phyloP scores from a whole-genome alignment of 2,888 invertebrate genomes.

The Crocallis elinguaria region DNA sequence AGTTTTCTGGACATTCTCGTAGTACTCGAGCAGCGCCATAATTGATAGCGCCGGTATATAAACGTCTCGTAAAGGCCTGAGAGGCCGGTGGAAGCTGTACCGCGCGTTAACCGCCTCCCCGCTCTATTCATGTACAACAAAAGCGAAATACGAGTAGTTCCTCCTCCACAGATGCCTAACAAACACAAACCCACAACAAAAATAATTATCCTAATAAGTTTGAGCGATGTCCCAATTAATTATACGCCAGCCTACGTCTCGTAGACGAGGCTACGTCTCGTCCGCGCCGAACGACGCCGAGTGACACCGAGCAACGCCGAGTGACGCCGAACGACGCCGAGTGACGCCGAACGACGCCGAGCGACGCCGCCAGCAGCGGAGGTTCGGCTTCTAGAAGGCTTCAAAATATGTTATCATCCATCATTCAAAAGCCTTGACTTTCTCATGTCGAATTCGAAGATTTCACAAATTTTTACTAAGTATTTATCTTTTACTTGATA shows the following conservation, averaged over 20 bases:
- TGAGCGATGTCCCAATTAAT: conserved; percentile 23
- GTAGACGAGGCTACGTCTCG: too few species aligned
- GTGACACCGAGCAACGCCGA: too few species aligned
- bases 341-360: background rate
- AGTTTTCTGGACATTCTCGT: too few species aligned
- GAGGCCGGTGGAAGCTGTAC: background rate
- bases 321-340: too few species aligned
- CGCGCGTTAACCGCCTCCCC: background rate
- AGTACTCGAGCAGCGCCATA: too few species aligned
- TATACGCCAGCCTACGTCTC: background rate
- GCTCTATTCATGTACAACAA: background rate
- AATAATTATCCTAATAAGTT: conserved; percentile 16
- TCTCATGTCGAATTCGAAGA: conserved; percentile 4
- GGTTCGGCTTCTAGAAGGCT: background rate
- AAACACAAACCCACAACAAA: background rate
- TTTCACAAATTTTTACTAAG: background rate
- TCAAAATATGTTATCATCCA: conserved; percentile 18
- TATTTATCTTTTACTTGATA: too few species aligned
- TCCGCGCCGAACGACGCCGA: too few species aligned
- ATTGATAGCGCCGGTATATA: background rate
- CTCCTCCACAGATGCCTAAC: background rate
- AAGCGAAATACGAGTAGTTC: background rate
- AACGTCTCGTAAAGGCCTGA: background rate
- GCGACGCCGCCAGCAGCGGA: background rate
- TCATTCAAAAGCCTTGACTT: conserved; percentile 13